phyloP scores from a whole-genome alignment of 2,113 vertebrate genomes.

The rat (Rattus norvegicus) region DNA sequence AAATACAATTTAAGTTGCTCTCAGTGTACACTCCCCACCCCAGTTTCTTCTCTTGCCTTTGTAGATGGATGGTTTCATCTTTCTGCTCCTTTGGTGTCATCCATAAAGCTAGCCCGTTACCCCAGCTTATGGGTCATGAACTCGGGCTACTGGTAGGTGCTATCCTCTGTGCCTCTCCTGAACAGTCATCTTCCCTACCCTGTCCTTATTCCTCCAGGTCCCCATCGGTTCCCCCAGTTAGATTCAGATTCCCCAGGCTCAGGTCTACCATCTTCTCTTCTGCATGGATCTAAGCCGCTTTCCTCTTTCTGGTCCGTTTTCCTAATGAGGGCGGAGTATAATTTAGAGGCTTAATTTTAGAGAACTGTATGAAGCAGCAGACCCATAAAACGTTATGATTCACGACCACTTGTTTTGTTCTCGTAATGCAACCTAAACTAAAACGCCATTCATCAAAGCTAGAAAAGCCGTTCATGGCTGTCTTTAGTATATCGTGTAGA shows the following conservation, averaged over 20 bases:
- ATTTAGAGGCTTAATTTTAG: slow-evolving; percentile 78
- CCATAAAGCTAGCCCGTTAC: not conserved
- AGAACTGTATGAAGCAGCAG: slow-evolving; percentile 77
- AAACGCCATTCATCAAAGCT: slow-evolving; percentile 85
- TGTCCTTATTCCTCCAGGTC: slow-evolving; percentile 18
- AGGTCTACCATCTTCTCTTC: not conserved
- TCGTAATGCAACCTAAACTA: slow-evolving; percentile 87
- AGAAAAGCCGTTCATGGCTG: slow-evolving; percentile 84
- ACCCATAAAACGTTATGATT: slow-evolving; percentile 87
- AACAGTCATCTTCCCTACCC: not conserved
- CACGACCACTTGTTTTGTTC: slow-evolving; percentile 90
- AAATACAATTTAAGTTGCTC: not conserved
- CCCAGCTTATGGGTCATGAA: not conserved
- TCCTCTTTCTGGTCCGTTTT: slow-evolving; percentile 51
- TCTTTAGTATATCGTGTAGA: slow-evolving; percentile 83
- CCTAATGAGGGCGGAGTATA: slow-evolving; percentile 74
- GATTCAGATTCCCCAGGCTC: slow-evolving; percentile 36
- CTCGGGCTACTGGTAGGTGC: not conserved
- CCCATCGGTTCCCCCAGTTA: not conserved
- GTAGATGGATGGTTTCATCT: not conserved
- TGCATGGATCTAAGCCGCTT: slow-evolving; percentile 12
- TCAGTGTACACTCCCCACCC: not conserved
- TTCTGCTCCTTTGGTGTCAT: not conserved
- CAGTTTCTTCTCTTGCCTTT: not conserved
- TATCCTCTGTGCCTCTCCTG: not conserved